Conservation (phyloP, 2,888 invertebrate genomes). For the Pogonocherus hispidulus region DNA sequence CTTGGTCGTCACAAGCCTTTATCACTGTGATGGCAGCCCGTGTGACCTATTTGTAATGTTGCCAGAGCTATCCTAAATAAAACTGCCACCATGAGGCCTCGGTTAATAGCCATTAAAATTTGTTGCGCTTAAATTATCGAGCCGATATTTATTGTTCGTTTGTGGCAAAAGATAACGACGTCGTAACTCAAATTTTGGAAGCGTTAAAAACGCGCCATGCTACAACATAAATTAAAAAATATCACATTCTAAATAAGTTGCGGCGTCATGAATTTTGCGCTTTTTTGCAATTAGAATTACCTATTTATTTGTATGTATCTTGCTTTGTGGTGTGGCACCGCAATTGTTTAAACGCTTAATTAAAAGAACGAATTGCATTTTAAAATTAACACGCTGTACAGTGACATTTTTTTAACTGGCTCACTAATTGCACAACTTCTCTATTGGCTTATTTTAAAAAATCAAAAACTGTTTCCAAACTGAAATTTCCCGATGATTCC, state of each 20-base stretch:
- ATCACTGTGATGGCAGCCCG: neutral
- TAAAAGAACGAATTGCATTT: neutral
- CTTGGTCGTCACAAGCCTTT: neutral
- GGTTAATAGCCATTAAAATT: conserved; percentile 16
- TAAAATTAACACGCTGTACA: neutral
- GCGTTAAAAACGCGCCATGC: neutral
- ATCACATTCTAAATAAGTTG: neutral
- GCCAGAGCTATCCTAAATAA: neutral
- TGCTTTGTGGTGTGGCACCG: neutral
- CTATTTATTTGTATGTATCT: neutral
- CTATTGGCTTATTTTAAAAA: too few species aligned
- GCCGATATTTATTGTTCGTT: conserved; percentile 16
- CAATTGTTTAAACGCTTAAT: neutral
- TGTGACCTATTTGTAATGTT: conserved; percentile 4
- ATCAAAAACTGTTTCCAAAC: too few species aligned
- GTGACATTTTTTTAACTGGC: too few species aligned
- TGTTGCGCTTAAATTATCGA: conserved; percentile 16
- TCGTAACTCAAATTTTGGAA: conserved; percentile 9
- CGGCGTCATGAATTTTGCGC: neutral
- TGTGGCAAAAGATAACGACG: conserved; percentile 15
- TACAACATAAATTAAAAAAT: neutral
- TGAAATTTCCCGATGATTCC: too few species aligned
- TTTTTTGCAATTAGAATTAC: neutral
- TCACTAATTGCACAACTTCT: too few species aligned
- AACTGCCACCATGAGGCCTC: conserved; percentile 4